Base-by-base conservation (phyloP, 2,888 invertebrate genomes). In the Odontocolon sp. region DNA sequence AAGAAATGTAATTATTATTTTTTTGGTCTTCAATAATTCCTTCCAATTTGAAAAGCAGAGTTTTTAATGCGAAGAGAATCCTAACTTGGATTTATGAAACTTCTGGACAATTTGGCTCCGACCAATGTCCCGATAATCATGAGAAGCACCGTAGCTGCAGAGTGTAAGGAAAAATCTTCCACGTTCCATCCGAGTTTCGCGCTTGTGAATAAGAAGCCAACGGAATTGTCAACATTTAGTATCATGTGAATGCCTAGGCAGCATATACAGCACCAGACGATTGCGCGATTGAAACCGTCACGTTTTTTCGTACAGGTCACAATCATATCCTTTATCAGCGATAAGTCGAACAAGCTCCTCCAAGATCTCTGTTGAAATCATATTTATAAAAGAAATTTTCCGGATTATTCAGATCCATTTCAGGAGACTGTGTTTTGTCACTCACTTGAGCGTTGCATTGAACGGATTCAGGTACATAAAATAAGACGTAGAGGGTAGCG, bases 151-250 rank as follows among this genome's bases (percentile, higher is more conserved):
- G 89, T 91, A 0, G 91, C 86, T 1, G 93, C 93, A 9, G 92
- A 91, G 85, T 91, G 95, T 42, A 91, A 89, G 0, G 94, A 94
- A 82, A 91, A 95, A 31, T 93, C 91, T 57, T 92, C 89, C 28
- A 95, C 90, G 14, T 93, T 91, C 95, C 95, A 96, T 18, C 93
- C 91, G 38, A 96, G 92, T 83, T 93, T 93, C 45, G 92, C 91
- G 75, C 94, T 92, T 3, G 93, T 88, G 82, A 94, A 95, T 80
- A 94, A 83, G 84, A 93, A 95, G 42, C 92, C 92, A 9, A 95
- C 91, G 8, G 90, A 84, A 14, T 88, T 72, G 21, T 91, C 87
- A 11, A 93, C 93, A 78, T 92, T 61, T 16, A 91, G 87, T 68
- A 92, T 89, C 75, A 92, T 83, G 0, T 89, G 85, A 8, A 88